These are phyloP conservation scores for Mormyrus hasselquistii DNA, from an alignment of 2,797 vertebrate species.

Conservation along the genomic window DNA sequence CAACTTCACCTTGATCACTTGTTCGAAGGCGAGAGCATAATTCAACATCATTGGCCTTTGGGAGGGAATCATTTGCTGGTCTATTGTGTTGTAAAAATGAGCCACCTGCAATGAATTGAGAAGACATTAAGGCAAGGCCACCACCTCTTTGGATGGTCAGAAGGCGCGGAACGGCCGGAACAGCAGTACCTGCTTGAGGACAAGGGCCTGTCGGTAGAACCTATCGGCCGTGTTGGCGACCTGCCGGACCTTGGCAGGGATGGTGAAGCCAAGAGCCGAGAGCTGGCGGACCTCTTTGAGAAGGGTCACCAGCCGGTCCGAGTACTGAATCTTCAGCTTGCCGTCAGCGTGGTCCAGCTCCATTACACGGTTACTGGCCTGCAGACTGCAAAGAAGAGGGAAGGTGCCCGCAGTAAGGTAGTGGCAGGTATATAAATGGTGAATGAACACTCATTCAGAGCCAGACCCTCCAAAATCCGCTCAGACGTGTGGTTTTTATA, in stretches of 20 bases:
- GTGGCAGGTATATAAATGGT: too few relatives aligned
- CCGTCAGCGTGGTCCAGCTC: constrained; percentile 84
- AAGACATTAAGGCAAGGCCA: neutral
- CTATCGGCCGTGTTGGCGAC: constrained; percentile 79
- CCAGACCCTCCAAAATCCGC: neutral
- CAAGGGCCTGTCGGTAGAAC: constrained; percentile 88
- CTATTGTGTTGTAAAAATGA: constrained; percentile 97
- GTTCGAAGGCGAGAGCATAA: constrained; percentile 88
- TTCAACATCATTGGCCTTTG: constrained; percentile 96
- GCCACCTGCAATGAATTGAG: constrained; percentile 71
- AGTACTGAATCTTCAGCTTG: constrained; percentile 85
- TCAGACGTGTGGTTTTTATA: neutral
- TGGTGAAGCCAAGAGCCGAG: constrained; percentile 80
- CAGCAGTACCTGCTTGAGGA: constrained; percentile 82
- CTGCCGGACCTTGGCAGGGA: constrained; percentile 86
- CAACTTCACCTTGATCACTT: constrained; percentile 87
- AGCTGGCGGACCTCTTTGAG: constrained; percentile 90
- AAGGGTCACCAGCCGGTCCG: constrained; percentile 81
- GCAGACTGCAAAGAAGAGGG: constrained; percentile 61
- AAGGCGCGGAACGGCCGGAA: too few relatives aligned
- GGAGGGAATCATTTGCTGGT: constrained; percentile 95
- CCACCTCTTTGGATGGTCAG: constrained; percentile 14
- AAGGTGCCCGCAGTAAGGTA: neutral
- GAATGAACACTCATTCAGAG: neutral
- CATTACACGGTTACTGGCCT: constrained; percentile 85